phyloP scores from a whole-genome alignment of 2,113 vertebrate species.

The Chamaea fasciata region DNA sequence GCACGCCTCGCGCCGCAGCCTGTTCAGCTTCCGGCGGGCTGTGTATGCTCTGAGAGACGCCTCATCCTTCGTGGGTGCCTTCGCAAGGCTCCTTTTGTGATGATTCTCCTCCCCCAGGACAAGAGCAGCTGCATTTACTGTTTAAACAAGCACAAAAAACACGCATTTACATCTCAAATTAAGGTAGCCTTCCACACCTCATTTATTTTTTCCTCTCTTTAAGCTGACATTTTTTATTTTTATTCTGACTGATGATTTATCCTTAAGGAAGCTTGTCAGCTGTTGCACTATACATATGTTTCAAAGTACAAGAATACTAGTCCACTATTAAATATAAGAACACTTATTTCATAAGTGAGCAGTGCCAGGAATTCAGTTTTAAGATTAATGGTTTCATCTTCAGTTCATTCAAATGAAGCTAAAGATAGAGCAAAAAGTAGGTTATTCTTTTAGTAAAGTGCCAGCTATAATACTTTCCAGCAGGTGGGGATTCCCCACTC shows the following conservation, averaged over 20 bases:
- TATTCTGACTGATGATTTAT: background rate
- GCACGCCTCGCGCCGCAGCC: slow-evolving; percentile 84
- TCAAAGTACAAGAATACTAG: background rate
- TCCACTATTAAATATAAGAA: background rate
- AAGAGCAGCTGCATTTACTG: slow-evolving; percentile 84
- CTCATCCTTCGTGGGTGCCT: slow-evolving; percentile 93
- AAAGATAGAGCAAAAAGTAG: background rate
- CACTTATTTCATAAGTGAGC: background rate
- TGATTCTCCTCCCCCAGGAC: slow-evolving; percentile 71
- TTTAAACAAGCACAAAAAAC: background rate
- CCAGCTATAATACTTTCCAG: background rate
- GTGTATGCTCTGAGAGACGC: slow-evolving; percentile 88
- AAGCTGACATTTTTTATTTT: background rate
- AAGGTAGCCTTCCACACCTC: background rate
- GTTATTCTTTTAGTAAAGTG: background rate
- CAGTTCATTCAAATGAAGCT: background rate
- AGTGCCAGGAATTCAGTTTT: background rate
- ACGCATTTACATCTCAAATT: background rate
- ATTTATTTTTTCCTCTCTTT: background rate
- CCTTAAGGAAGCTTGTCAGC: background rate
- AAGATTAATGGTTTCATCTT: background rate
- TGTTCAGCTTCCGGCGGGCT: slow-evolving; percentile 81
- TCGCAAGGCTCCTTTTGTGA: slow-evolving; percentile 76
- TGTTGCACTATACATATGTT: background rate
- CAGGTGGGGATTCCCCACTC: background rate